Conservation (phyloP, 2,888 invertebrate genomes). For the Stramonita haemastoma region DNA sequence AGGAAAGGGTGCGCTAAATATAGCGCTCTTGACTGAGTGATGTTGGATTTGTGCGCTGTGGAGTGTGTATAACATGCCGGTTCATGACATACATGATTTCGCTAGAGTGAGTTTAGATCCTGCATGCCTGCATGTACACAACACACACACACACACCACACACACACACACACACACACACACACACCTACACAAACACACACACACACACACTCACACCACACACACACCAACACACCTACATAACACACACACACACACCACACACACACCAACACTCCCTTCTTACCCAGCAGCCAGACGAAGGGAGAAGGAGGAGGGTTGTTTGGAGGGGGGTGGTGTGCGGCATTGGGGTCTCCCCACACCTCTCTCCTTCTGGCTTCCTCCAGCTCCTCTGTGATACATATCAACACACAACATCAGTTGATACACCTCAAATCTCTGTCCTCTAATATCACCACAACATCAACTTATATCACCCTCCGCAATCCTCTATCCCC, state of each 20-base stretch:
- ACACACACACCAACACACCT: neutral
- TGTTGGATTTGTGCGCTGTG: too few relatives aligned
- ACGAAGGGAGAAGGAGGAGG: neutral
- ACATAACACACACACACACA: neutral
- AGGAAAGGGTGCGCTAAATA: too few relatives aligned
- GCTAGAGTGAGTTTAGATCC: too few relatives aligned
- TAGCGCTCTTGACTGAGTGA: too few relatives aligned
- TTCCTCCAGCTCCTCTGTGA: conserved; percentile 3
- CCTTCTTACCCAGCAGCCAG: neutral
- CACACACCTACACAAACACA: neutral
- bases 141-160: neutral
- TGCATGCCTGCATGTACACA: too few relatives aligned
- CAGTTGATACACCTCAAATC: neutral
- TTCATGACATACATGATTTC: too few relatives aligned
- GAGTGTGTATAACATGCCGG: too few relatives aligned
- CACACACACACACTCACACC: neutral
- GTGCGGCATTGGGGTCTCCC: neutral
- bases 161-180: neutral
- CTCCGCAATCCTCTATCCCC: neutral
- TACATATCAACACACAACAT: neutral
- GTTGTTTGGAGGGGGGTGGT: conserved; percentile 9
- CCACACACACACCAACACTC: neutral
- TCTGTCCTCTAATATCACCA: neutral
- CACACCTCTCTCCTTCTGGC: neutral
- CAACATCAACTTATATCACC: neutral